Base-by-base conservation (phyloP, 2,797 vertebrate species). In the Eospalax fontanierii region DNA sequence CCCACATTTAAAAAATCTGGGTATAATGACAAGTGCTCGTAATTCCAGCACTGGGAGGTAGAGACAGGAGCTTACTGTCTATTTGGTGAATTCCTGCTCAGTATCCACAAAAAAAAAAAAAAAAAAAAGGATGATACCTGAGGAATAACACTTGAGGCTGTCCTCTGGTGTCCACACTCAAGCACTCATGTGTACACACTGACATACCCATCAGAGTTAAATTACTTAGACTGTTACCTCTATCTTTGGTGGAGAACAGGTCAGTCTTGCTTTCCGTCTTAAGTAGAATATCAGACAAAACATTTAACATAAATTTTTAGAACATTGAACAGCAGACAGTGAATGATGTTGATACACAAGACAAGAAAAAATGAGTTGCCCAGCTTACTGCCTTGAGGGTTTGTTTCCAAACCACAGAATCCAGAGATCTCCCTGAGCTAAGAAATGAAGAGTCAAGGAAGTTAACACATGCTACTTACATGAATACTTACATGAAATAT, bases 241-340 rank as follows among this genome's bases (percentile, higher is more conserved):
- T 87, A 65, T 19, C 54, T n/a, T 43, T 66, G 46, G n/a, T 76
- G 24, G 82, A 82, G 74, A 12, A 75, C 40, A 26, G 50, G 70
- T 10, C 61, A 74, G 38, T n/a, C 80, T 50, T 74, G 57, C 24
- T 61, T 66, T 88, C 19, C 61, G 24, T 76, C 35, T 14, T 90
- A 86, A 79, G 16, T 93, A 74, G 86, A 90, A 82, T 90, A 54
- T 43, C 40, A 90, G 70, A 28, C 9, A 84, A 83, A 85, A 89
- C n/a, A n/a, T n/a, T n/a, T n/a, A 95, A 70, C n/a, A 63, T 40
- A 18, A 50, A 2, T 33, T 70, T 87, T 93, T 43, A 63, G 43
- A 79, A 75, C 38, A 50, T 43, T 82, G 61, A 66, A 19, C 26
- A 40, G 82, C 54, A 86, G 46, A 4, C 22, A 87, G 33, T 93